A percentile compares a stretch with the other conserved stretches of the same genome.
Conservation (phyloP, 2,113 vertebrate genomes). For the Daphoenositta chrysoptera region DNA sequence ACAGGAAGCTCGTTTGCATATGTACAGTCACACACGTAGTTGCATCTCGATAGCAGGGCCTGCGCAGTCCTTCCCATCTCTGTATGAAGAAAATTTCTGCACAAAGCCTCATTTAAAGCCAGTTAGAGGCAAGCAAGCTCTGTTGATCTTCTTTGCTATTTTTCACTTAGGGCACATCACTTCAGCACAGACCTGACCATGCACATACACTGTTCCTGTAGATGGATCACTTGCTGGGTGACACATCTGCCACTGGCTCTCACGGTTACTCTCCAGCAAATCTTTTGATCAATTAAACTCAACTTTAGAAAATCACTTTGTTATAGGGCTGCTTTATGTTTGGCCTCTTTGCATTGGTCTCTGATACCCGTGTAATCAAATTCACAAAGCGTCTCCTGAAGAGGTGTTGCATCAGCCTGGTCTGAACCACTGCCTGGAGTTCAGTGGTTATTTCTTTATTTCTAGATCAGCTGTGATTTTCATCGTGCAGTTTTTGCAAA, state of each 20-base stretch:
- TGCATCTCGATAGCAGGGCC: not conserved
- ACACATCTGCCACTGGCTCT: not conserved
- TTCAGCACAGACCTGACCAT: not conserved
- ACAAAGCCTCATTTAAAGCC: not conserved
- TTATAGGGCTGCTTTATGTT: not conserved
- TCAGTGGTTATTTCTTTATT: not conserved
- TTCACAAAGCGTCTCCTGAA: not conserved
- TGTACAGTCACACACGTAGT: not conserved
- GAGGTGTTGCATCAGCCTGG: not conserved
- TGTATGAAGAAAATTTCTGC: not conserved
- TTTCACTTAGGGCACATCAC: not conserved
- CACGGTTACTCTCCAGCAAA: not conserved
- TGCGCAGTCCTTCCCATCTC: not conserved
- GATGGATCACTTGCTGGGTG: not conserved
- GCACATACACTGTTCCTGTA: accelerated
- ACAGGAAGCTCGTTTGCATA: conserved; percentile 12
- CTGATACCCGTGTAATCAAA: not conserved
- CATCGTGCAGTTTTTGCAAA: not conserved
- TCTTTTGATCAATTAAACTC: not conserved
- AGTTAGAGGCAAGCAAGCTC: not conserved
- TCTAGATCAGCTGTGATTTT: not conserved
- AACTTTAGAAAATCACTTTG: not conserved
- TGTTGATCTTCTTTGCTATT: not conserved
- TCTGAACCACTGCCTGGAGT: not conserved
- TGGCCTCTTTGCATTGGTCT: not conserved